phyloP scores from a whole-genome alignment of 2,113 vertebrate species.

The Cettia cetti region DNA sequence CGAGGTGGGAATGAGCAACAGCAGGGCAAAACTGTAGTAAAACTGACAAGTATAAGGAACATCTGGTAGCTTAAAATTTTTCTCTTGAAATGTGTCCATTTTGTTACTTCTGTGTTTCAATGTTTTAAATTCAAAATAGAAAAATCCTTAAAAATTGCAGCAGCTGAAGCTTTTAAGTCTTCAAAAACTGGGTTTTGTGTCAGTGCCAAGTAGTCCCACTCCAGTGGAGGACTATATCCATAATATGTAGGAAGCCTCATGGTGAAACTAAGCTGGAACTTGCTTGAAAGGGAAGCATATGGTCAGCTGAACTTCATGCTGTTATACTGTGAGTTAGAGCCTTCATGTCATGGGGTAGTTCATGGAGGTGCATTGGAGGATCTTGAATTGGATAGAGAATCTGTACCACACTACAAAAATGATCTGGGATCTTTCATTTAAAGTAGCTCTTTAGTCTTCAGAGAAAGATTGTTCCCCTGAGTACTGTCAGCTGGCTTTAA shows the following conservation, averaged over 20 bases:
- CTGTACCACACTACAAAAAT: background rate
- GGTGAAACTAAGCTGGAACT: background rate
- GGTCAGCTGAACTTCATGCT: background rate
- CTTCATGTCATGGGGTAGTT: background rate
- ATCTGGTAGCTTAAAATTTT: background rate
- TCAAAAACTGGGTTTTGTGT: background rate
- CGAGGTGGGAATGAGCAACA: background rate
- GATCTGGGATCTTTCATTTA: background rate
- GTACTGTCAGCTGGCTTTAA: background rate
- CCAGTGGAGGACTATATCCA: background rate
- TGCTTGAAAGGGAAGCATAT: background rate
- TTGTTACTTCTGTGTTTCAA: background rate
- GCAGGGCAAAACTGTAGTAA: background rate
- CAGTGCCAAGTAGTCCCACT: background rate
- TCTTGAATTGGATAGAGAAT: background rate
- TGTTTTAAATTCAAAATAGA: background rate
- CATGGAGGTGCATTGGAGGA: background rate
- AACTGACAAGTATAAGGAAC: background rate
- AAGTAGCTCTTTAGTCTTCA: background rate
- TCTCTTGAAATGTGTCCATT: background rate
- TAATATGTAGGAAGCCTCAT: background rate
- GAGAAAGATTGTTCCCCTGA: background rate
- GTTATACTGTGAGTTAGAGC: background rate
- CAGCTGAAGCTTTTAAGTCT: background rate
- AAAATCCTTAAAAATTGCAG: background rate